These are phyloP conservation scores for Diachrysia chrysitis DNA, from an alignment of 2,888 invertebrate species.

Conservation along the genomic window DNA sequence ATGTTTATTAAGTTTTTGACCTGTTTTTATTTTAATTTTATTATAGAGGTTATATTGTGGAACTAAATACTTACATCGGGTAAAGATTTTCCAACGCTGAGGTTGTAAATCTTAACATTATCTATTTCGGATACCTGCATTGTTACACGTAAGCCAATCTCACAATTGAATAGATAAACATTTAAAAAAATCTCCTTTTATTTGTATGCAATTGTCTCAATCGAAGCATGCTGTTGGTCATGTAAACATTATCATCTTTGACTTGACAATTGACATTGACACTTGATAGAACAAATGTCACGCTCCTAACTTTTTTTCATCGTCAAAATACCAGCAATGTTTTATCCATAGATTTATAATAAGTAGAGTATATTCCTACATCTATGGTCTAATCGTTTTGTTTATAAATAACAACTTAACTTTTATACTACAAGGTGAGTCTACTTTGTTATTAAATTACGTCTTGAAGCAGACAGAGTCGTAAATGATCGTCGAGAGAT, in stretches of 20 bases:
- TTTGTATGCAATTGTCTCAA: no score
- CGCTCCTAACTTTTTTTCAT: no score
- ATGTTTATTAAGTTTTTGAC: background rate
- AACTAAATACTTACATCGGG: slow-evolving; percentile 94
- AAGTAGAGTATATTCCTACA: no score
- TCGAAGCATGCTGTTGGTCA: background rate
- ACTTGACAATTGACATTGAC: background rate
- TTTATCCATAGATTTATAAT: no score
- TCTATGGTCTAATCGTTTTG: no score
- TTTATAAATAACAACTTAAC: no score
- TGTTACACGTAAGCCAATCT: slow-evolving; percentile 45
- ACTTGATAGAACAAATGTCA: background rate
- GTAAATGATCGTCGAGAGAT: no score
- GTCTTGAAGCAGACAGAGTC: no score
- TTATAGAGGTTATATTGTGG: slow-evolving; percentile 21
- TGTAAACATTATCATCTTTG: background rate
- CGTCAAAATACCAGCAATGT: no score
- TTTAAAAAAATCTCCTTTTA: background rate
- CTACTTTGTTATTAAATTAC: no score
- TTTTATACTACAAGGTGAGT: no score
- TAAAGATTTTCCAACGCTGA: slow-evolving; percentile 98
- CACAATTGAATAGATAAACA: background rate
- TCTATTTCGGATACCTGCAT: slow-evolving; percentile 98
- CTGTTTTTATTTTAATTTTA: slow-evolving; percentile 2
- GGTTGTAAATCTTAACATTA: slow-evolving; percentile 99